These are phyloP conservation scores for Marmota monax DNA, from an alignment of 2,113 vertebrate genomes.

Conservation along the genomic window DNA sequence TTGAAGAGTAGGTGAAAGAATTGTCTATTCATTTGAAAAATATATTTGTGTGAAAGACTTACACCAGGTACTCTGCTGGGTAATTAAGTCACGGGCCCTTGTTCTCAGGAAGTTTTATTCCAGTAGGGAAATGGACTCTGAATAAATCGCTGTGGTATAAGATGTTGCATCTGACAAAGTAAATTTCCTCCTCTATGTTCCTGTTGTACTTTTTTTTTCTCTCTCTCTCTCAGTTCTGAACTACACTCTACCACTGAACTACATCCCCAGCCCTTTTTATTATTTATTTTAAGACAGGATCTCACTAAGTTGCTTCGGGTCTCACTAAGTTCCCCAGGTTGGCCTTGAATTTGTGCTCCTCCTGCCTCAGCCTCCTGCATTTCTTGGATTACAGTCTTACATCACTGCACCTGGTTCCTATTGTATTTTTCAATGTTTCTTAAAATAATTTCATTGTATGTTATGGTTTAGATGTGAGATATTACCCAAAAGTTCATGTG, in stretches of 20 bases:
- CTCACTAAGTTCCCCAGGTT: no score
- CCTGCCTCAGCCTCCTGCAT: no score
- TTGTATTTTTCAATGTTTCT: not conserved
- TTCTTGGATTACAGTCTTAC: no score
- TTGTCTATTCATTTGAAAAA: not conserved
- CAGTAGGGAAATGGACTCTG: not conserved
- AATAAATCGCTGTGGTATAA: not conserved
- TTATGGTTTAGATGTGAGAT: no score
- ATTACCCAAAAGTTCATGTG: no score
- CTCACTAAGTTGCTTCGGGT: no score
- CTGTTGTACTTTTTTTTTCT: not conserved
- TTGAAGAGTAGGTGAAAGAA: not conserved
- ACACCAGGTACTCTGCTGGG: not conserved
- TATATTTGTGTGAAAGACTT: not conserved
- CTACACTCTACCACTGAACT: no score
- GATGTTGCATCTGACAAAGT: not conserved
- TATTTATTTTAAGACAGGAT: no score
- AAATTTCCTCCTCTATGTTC: not conserved
- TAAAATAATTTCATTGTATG: not conserved
- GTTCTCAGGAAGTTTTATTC: not conserved
- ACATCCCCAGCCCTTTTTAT: no score
- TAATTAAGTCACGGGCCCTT: not conserved
- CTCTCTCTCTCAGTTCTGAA: no score
- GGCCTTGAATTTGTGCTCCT: no score
- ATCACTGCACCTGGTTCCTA: not conserved